Conservation (phyloP, 1,140 invertebrate genomes). For the Pararge aegeria region DNA sequence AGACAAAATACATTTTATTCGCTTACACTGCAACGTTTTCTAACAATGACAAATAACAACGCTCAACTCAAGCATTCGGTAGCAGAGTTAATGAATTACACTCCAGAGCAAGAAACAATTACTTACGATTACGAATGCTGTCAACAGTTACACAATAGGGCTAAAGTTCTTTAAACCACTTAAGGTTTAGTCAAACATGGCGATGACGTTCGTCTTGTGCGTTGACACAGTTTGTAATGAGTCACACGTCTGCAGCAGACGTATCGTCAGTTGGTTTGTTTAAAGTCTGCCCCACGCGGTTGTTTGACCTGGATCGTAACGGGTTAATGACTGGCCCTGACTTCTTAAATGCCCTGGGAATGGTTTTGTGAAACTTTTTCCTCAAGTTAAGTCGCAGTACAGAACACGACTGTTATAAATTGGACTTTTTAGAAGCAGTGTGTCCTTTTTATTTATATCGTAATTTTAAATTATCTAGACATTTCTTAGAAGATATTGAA, state of each 20-base stretch:
- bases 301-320: constrained; percentile 22
- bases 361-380: constrained; percentile 9
- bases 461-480: too few species aligned
- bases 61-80: neutral
- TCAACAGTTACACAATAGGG: constrained; percentile 26
- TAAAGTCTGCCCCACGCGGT: constrained; percentile 20
- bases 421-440: too few species aligned
- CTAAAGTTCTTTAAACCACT: constrained; percentile 23
- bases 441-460: too few species aligned
- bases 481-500: too few species aligned
- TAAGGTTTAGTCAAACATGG: constrained; percentile 24
- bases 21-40: neutral
- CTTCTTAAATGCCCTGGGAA: constrained; percentile 22
- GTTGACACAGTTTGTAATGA: constrained; percentile 24
- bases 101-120: constrained; percentile 1
- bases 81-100: constrained; percentile 12
- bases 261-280: constrained; percentile 29
- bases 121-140: constrained; percentile 15
- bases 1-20: neutral
- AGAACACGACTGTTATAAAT: too few species aligned
- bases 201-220: constrained; percentile 21
- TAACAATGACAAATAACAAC: neutral
- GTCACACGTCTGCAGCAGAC: constrained; percentile 26
- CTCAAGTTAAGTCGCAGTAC: constrained; percentile 15
- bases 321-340: constrained; percentile 30